A percentile compares a stretch with the other conserved stretches of the same genome.
Evolutionary conservation across 2,113 vertebrate species (phyloP).

Genomic region (Vulpes vulpes): DNA sequence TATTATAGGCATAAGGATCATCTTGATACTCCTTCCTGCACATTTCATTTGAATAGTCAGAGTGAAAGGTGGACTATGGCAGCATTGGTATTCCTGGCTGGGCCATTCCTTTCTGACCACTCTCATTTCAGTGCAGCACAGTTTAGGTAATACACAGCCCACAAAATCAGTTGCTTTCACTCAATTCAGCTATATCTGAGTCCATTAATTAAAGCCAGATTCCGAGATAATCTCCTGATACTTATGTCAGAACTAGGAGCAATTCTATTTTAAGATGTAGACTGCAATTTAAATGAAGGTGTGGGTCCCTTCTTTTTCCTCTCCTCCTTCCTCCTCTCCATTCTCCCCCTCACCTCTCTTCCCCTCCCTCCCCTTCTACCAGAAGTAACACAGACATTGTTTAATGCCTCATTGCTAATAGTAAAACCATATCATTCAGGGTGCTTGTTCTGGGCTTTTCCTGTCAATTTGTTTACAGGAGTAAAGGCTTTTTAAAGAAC

Average conservation of each 20-base stretch:
- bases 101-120: background rate
- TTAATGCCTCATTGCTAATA: slow-evolving; percentile 75
- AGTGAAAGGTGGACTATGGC: background rate
- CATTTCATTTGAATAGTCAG: slow-evolving; percentile 74
- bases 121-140: background rate
- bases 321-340: background rate
- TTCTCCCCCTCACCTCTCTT: slow-evolving; percentile 62
- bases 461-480: slow-evolving; percentile 80
- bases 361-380: slow-evolving; percentile 49
- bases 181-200: slow-evolving; percentile 29
- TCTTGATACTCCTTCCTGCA: background rate
- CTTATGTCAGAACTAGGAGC: slow-evolving; percentile 41
- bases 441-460: slow-evolving; percentile 75
- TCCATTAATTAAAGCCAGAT: slow-evolving; percentile 80
- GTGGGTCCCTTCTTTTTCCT: slow-evolving; percentile 59
- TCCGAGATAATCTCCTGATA: slow-evolving; percentile 63
- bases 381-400: slow-evolving; percentile 75
- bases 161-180: slow-evolving; percentile 61
- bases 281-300: slow-evolving; percentile 84
- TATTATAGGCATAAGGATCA: slow-evolving; percentile 55
- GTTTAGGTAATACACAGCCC: slow-evolving; percentile 54
- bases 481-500: slow-evolving; percentile 79
- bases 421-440: slow-evolving; percentile 77
- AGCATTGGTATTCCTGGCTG: background rate
- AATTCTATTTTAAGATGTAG: slow-evolving; percentile 82